Percentiles rank a stretch among this genome's conserved stretches.
These are phyloP conservation scores for Leptocoma aspasia DNA, from an alignment of 2,113 vertebrate species.

Conservation along the genomic window DNA sequence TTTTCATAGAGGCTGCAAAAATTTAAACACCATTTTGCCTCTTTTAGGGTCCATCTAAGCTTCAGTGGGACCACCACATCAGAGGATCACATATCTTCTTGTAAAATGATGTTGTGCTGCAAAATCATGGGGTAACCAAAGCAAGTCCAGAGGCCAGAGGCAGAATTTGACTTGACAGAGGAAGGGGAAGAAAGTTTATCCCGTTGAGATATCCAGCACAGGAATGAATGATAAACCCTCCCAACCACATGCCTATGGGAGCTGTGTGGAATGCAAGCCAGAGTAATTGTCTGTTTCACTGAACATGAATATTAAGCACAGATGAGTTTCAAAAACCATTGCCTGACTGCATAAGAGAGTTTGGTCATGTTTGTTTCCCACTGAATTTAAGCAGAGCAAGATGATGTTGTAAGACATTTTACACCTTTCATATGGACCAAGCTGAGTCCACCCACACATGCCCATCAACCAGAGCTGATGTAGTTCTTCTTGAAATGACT, in stretches of 20 bases:
- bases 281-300: neutral
- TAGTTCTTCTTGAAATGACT: neutral
- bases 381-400: neutral
- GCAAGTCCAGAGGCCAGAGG: neutral
- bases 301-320: neutral
- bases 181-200: neutral
- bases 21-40: neutral
- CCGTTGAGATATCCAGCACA: neutral
- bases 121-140: neutral
- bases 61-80: neutral
- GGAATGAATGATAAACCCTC: neutral
- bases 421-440: neutral
- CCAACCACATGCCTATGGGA: neutral
- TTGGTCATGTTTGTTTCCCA: neutral
- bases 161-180: neutral
- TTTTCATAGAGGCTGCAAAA: neutral
- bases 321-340: neutral
- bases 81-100: neutral
- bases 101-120: neutral
- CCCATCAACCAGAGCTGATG: neutral
- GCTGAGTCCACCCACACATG: neutral
- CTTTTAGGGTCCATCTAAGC: neutral
- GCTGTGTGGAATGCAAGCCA: neutral
- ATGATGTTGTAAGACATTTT: neutral
- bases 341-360: neutral